Base-by-base conservation (phyloP, 2,888 invertebrate genomes). In the Halictus quadricinctus region DNA sequence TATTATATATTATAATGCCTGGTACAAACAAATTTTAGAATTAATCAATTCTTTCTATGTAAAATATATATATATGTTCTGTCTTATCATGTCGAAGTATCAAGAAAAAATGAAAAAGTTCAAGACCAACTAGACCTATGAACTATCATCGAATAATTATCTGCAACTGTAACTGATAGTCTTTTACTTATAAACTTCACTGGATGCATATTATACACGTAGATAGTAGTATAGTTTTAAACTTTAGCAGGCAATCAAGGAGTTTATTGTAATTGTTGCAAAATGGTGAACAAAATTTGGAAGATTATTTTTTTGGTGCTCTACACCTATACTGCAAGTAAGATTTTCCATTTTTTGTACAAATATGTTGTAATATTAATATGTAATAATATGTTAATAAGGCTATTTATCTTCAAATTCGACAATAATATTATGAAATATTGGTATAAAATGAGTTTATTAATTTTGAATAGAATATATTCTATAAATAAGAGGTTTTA, bases 231-330 rank as follows among this genome's bases (percentile, higher is more conserved):
- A 10, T n/a, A 43, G 13, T 69, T 25, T 48, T 72, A 18, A 15
- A 72, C 7, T 48, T 29, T 29, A 46, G 10, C 6, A 46, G 25
- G 10, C 15, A 29, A 43, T n/a, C 3, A 29, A 50, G 6, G 43
- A 50, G 13, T 43, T 46, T 21, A 46, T 25, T 12, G 6, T 29
- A 73, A 76, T 36, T 64, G 72, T 66, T 4, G 46, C 21, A 66
- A 84, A 15, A 84, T 84, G 82, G 2, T 46, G 25, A 46, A 12
- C 12, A 78, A 15, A 13, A 72, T 75, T 5, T 54, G 70, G 36
- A n/a, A 29, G 12, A 64, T 66, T 41, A 18, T 41, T 48, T 72
- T 72, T 15, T 46, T 82, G 64, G 5, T 75, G 3, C 4, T 81
- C n/a, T 13, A 21, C 2, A 3, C n/a, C 4, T 72, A 43, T n/a